These are phyloP conservation scores for Urocitellus parryii DNA, from an alignment of 2,113 vertebrate genomes.

Conservation along the genomic window DNA sequence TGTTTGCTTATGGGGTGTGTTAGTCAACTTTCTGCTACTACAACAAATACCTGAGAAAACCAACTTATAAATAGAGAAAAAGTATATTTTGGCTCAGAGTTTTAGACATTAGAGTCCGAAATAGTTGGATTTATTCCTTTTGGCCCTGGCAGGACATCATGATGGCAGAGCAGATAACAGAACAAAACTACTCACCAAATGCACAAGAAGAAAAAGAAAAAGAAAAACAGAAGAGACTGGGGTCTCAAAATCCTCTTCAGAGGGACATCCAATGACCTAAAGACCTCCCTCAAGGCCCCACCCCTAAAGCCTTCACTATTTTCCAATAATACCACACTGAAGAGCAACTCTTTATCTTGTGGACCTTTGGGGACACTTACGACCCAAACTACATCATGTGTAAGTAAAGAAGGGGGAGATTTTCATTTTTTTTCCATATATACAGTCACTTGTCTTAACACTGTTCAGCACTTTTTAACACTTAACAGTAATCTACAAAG, in stretches of 20 bases:
- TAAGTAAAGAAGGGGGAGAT: not conserved
- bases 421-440: not conserved
- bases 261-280: not conserved
- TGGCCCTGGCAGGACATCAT: not conserved
- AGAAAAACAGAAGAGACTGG: not conserved
- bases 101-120: too few relatives aligned
- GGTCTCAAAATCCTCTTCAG: too few relatives aligned
- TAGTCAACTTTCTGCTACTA: not conserved
- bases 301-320: not conserved
- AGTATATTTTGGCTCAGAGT: not conserved
- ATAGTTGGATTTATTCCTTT: not conserved
- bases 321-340: not conserved
- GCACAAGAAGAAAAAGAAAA: not conserved
- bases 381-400: not conserved
- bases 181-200: not conserved
- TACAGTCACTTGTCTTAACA: not conserved
- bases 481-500: not conserved
- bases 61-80: not conserved
- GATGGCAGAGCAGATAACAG: accelerated
- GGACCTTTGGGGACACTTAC: too few relatives aligned
- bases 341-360: not conserved
- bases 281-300: too few relatives aligned
- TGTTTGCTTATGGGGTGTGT: not conserved
- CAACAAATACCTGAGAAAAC: not conserved
- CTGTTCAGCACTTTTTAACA: not conserved